Base-by-base conservation (phyloP, 2,888 invertebrate species). In the Netelia virgata region DNA sequence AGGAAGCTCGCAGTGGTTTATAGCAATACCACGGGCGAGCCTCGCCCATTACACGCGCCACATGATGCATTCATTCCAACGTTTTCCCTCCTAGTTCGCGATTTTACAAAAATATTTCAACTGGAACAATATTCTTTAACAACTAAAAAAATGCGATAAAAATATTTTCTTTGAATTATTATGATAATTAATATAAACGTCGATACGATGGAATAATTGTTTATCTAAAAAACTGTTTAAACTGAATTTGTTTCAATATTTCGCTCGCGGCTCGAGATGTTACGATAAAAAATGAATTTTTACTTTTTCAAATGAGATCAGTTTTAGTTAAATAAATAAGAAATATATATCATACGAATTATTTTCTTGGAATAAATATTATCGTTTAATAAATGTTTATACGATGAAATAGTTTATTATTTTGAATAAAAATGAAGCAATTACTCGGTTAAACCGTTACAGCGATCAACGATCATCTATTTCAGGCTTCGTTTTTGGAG, bases 1-100 rank as follows among this genome's bases (percentile, higher is more conserved):
- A 91, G 92, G 92, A 92, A 91, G 92, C 90, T 90, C 89, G 79
- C 81, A 14, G 84, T 91, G 87, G 89, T 92, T 92, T 92, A 92
- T 90, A 88, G 91, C 90, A 88, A 91, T 91, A 88, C 87, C 88
- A 75, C 68, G 76, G 80, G 85, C 89, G 86, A 90, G 92, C 90
- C 92, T 92, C 91, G 89, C 91, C 91, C 91, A 91, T 91, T 91
- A 75, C 53, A 89, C 86, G 84, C 87, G 87, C 87, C 88, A 64
- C 70, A 86, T 88, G 87, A 89, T 91, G 88, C 91, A 91, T 91
- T 90, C 88, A 88, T 89, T 88, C 87, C 83, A 59, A 53, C 59
- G 64, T 72, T 75, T 63, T 43, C 64, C n/a, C 83, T 77, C 84
- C 70, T 69, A 72, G 76, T 79, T 36, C 82, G 47, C 53, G 86